These are phyloP conservation scores for Aviceda subcristata DNA, from an alignment of 2,113 vertebrate species.

Conservation along the genomic window DNA sequence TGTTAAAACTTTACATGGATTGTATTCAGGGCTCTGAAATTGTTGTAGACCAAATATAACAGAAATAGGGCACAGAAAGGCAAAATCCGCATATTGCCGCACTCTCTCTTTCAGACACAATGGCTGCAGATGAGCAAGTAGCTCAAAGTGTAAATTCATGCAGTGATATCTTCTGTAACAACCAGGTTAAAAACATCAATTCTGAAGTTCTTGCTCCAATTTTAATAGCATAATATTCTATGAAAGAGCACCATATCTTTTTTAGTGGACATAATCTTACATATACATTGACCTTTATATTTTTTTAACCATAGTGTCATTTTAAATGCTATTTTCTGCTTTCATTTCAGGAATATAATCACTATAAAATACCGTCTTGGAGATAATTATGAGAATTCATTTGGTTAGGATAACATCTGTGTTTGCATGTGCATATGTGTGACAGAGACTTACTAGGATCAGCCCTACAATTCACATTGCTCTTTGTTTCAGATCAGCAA, in stretches of 20 bases:
- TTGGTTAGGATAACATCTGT: background rate
- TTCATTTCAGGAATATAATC: background rate
- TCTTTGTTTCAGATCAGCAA: background rate
- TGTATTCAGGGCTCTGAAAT: background rate
- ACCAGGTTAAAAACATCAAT: background rate
- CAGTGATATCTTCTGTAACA: background rate
- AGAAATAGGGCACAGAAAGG: background rate
- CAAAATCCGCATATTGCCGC: background rate
- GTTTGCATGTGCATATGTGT: background rate
- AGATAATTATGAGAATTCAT: background rate
- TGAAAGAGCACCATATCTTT: background rate
- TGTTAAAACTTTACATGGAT: background rate
- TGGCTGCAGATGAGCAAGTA: background rate
- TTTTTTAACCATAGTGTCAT: background rate
- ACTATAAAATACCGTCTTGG: background rate
- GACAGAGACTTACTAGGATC: background rate
- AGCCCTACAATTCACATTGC: background rate
- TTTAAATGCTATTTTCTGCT: background rate
- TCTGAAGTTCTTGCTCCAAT: background rate
- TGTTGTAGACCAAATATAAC: background rate
- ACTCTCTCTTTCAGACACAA: background rate
- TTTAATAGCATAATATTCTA: background rate
- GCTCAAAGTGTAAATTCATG: constrained; percentile 17
- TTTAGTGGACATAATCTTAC: background rate
- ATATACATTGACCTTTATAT: background rate